phyloP scores from a whole-genome alignment of 2,797 vertebrate species.

The Clarias pachynema region DNA sequence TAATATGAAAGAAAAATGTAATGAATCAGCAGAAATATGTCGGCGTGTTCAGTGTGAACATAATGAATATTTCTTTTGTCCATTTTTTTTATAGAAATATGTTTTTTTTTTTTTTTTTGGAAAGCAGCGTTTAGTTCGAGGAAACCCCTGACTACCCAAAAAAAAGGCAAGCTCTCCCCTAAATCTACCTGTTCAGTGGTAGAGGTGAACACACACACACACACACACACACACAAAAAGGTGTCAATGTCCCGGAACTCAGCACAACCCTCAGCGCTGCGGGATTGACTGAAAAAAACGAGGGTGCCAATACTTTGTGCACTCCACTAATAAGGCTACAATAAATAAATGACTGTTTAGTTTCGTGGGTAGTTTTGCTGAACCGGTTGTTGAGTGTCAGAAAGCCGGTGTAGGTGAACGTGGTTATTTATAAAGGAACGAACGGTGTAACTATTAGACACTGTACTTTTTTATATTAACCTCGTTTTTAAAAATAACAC shows the following conservation, averaged over 20 bases:
- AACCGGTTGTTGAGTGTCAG: background rate
- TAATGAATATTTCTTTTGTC: background rate
- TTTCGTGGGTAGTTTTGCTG: too few species aligned
- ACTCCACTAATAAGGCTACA: background rate
- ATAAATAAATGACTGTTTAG: background rate
- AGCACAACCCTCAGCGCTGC: background rate
- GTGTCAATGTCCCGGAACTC: background rate
- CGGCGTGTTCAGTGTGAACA: background rate
- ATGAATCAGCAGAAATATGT: background rate
- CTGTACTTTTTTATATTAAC: background rate
- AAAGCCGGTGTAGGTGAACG: background rate
- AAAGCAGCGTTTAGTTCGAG: background rate
- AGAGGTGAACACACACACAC: background rate
- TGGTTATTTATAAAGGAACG: conserved; percentile 7
- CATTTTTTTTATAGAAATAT: background rate
- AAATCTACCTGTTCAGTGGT: background rate
- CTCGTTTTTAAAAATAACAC: conserved; percentile 27
- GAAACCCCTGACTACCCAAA: too few species aligned
- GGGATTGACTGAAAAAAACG: background rate
- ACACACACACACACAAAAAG: background rate
- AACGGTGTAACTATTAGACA: background rate
- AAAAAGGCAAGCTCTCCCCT: too few species aligned
- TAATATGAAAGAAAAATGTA: background rate
- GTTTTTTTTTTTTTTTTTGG: background rate
- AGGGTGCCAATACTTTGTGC: conserved; percentile 4